A percentile compares a stretch with the other conserved stretches of the same genome.
Conservation (phyloP, 2,797 vertebrate genomes). For the Novumbra hubbsi region DNA sequence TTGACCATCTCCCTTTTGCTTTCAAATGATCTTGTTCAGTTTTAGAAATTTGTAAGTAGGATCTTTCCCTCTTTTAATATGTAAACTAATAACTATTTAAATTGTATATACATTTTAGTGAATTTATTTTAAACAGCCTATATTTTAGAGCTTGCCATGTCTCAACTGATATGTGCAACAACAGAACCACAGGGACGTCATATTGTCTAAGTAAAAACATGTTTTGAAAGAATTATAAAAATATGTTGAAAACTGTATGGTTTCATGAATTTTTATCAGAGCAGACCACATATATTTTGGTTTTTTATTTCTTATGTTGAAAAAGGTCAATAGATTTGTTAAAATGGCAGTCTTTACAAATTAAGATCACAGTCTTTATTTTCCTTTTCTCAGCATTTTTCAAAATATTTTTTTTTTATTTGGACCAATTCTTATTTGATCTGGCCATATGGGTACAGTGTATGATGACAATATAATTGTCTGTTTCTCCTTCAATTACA, state of each 20-base stretch:
- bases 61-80: too few relatives aligned
- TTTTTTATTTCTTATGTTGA: constrained; percentile 1
- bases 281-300: constrained; percentile 7
- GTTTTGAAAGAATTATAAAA: too few relatives aligned
- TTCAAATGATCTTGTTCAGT: too few relatives aligned
- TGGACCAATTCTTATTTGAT: constrained; percentile 39
- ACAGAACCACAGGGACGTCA: too few relatives aligned
- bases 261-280: constrained; percentile 30
- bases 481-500: constrained; percentile 26
- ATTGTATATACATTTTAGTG: too few relatives aligned
- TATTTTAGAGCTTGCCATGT: too few relatives aligned
- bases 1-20: too few relatives aligned
- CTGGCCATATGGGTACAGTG: constrained; percentile 8
- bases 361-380: constrained; percentile 24
- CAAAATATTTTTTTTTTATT: constrained; percentile 45
- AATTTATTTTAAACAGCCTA: too few relatives aligned
- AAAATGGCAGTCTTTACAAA: constrained; percentile 1
- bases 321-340: not conserved
- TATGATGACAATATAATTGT: constrained; percentile 38
- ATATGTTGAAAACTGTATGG: not conserved
- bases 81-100: too few relatives aligned
- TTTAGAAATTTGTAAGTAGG: too few relatives aligned
- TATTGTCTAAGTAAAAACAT: too few relatives aligned
- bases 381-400: constrained; percentile 26
- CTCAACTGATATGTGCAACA: too few relatives aligned